Conservation (phyloP, 2,797 vertebrate genomes). For the Takifugu rubripes region DNA sequence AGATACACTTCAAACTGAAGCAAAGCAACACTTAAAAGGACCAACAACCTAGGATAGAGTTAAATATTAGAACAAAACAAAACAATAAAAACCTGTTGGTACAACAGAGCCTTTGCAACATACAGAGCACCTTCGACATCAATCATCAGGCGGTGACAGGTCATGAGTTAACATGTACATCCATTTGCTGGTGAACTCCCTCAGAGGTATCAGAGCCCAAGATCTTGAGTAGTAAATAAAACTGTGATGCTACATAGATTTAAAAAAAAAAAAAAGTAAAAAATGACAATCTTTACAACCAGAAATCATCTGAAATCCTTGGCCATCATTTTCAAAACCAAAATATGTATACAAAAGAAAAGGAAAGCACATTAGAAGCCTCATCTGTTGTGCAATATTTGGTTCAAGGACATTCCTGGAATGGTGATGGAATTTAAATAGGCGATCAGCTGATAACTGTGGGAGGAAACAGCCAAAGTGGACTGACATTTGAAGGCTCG, state of each 20-base stretch:
- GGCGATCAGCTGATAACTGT: constrained; percentile 33
- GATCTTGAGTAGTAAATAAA: constrained; percentile 45
- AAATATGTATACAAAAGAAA: constrained; percentile 19
- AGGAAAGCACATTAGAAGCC: constrained; percentile 40
- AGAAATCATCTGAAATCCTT: constrained; percentile 34
- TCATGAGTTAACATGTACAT: constrained; percentile 38
- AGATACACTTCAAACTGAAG: constrained; percentile 87
- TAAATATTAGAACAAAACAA: constrained; percentile 75
- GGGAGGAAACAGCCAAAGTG: constrained; percentile 53
- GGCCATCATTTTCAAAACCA: constrained; percentile 35
- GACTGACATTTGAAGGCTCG: constrained; percentile 19
- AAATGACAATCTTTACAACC: constrained; percentile 22
- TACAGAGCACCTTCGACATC: constrained; percentile 67
- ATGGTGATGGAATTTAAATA: constrained; percentile 57
- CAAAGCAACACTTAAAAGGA: constrained; percentile 85
- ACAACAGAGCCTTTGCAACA: constrained; percentile 79
- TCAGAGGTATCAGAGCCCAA: constrained; percentile 52
- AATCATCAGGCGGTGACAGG: constrained; percentile 49
- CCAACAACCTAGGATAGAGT: constrained; percentile 73
- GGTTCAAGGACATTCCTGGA: constrained; percentile 69
- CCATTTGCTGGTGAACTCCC: constrained; percentile 63
- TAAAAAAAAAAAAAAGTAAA: not conserved
- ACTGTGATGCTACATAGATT: constrained; percentile 34
- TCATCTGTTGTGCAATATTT: constrained; percentile 71
- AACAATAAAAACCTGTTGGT: constrained; percentile 73